A percentile compares a stretch with the other conserved stretches of the same genome.
phyloP scores from a whole-genome alignment of 1,140 invertebrate genomes.

The Parasteatoda tepidariorum region DNA sequence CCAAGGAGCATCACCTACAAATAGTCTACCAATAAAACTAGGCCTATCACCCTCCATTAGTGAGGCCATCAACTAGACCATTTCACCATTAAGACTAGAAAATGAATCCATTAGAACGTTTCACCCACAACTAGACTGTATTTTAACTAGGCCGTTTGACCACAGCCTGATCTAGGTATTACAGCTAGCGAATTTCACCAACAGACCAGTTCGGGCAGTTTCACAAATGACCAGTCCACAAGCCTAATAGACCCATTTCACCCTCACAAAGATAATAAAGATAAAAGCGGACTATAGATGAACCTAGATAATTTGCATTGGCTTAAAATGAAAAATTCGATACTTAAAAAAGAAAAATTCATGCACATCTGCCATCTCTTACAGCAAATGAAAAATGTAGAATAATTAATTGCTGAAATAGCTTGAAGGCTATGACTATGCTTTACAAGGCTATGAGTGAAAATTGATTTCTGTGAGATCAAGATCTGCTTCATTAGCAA shows the following conservation, averaged over 20 bases:
- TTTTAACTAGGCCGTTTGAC: background rate
- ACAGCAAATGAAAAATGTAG: constrained; percentile 1
- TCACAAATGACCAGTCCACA: background rate
- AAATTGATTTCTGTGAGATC: constrained; percentile 8
- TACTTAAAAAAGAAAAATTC: background rate
- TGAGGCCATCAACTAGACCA: background rate
- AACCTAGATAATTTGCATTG: background rate
- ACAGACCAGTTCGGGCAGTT: background rate
- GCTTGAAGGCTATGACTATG: background rate
- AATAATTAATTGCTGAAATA: constrained; percentile 28
- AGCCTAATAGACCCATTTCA: background rate
- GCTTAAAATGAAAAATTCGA: background rate
- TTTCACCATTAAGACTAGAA: background rate
- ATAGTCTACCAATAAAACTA: background rate
- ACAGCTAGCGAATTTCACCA: background rate
- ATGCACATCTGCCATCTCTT: background rate
- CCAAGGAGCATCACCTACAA: background rate
- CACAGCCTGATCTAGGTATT: background rate
- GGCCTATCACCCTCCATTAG: background rate
- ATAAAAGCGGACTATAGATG: too few species aligned
- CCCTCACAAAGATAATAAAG: too few species aligned
- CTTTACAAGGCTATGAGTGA: background rate
- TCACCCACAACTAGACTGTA: background rate
- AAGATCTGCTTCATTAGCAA: constrained; percentile 49
- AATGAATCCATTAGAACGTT: background rate